Conservation (phyloP, 35 echinoderm and acorn worm genomes). For the Strongylocentrotus purpuratus region DNA sequence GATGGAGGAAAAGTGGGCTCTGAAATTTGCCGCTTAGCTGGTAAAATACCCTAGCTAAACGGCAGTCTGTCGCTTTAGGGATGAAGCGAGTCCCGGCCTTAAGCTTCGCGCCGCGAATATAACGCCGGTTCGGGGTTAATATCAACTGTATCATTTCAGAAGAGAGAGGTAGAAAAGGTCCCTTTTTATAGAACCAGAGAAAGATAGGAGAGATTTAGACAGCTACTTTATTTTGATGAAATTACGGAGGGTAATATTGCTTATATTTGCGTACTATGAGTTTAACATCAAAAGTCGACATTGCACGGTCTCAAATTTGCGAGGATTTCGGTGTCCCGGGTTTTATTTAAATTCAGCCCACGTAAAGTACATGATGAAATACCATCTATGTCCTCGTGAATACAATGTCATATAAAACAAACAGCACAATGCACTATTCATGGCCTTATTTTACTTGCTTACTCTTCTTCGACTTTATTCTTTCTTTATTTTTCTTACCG, state of each 20-base stretch:
- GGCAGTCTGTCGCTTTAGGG: slow-evolving; percentile 9
- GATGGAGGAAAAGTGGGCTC: slow-evolving; percentile 23
- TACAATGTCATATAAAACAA: not conserved
- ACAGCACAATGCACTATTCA: not conserved
- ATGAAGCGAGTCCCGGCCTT: not conserved
- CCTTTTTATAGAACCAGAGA: not conserved
- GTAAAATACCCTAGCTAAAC: slow-evolving; percentile 11
- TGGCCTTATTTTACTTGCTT: not conserved
- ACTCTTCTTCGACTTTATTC: not conserved
- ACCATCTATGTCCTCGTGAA: not conserved
- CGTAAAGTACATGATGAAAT: slow-evolving; percentile 12
- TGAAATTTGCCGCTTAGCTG: slow-evolving; percentile 29
- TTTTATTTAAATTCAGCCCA: slow-evolving; percentile 13
- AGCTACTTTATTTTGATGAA: slow-evolving; percentile 24
- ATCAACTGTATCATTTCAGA: not conserved
- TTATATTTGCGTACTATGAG: slow-evolving; percentile 39
- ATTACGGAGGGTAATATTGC: slow-evolving; percentile 40
- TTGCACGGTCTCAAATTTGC: slow-evolving; percentile 13
- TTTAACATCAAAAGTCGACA: slow-evolving; percentile 42
- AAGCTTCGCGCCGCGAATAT: slow-evolving; percentile 14
- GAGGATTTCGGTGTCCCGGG: not conserved
- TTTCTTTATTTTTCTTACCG: not conserved
- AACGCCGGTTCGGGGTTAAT: not conserved
- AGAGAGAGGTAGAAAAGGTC: not conserved
- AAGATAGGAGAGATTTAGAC: slow-evolving; percentile 36